Percentiles rank a stretch among this genome's conserved stretches.
phyloP scores from a whole-genome alignment of 1,140 invertebrate species.

The Drosophila carrolli region DNA sequence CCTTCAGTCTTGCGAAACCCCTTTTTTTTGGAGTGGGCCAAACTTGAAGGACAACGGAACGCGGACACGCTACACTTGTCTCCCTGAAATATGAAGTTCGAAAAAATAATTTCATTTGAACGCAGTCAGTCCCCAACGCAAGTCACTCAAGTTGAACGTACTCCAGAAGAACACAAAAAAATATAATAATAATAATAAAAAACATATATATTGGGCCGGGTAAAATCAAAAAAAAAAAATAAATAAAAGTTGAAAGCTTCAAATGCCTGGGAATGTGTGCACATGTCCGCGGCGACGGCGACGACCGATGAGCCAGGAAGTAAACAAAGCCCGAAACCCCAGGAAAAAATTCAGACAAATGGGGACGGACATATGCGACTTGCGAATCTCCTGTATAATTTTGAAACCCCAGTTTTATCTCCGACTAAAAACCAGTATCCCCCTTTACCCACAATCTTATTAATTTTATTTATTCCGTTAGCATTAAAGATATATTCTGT shows the following conservation, averaged over 20 bases:
- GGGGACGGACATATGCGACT: conserved; percentile 1
- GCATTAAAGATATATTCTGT: not conserved
- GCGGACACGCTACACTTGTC: conserved; percentile 73
- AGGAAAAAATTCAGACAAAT: conserved; percentile 16
- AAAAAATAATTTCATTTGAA: conserved; percentile 79
- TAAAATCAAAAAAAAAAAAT: conserved; percentile 5
- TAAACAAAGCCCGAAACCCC: conserved; percentile 61
- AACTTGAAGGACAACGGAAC: conserved; percentile 44
- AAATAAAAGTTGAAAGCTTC: conserved; percentile 47
- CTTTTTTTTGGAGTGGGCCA: not conserved
- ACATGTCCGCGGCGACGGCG: conserved; percentile 48
- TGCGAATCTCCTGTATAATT: not conserved
- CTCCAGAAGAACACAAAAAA: conserved; percentile 44
- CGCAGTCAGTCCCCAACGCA: conserved; percentile 64
- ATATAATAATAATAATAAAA: conserved; percentile 1
- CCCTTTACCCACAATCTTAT: too few relatives aligned
- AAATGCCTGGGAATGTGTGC: conserved; percentile 71
- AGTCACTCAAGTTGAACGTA: conserved; percentile 77
- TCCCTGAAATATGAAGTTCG: conserved; percentile 79
- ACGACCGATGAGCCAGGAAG: conserved; percentile 73
- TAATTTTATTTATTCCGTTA: too few relatives aligned
- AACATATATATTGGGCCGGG: not conserved
- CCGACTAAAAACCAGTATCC: too few relatives aligned
- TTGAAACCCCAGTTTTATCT: too few relatives aligned
- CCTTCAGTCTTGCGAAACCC: not conserved